phyloP scores from a whole-genome alignment of 1,140 invertebrate genomes.

The Cephus cinctus region DNA sequence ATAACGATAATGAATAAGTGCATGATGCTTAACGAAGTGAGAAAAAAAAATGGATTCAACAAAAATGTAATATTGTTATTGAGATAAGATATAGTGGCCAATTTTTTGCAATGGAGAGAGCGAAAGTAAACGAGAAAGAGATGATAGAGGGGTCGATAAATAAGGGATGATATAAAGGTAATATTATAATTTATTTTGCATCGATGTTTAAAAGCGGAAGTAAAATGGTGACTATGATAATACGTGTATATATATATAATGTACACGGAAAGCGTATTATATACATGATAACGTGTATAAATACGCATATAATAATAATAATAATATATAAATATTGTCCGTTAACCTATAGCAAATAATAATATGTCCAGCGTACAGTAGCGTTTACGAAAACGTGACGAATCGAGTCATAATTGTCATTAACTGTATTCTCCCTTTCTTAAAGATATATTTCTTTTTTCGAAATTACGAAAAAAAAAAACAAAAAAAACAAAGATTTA shows the following conservation, averaged over 20 bases:
- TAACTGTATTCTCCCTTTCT: no score
- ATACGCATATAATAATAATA: conserved; percentile 28
- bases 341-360: not conserved
- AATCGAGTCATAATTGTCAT: no score
- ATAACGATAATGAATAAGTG: no score
- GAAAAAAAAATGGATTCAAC: conserved; percentile 3
- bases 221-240: conserved; percentile 21
- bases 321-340: conserved; percentile 11
- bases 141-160: not conserved
- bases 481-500: no score
- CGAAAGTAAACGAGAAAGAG: conserved; percentile 8
- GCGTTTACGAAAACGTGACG: no score
- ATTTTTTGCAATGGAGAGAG: no score
- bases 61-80: conserved; percentile 3
- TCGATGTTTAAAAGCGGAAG: conserved; percentile 39
- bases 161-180: conserved; percentile 9
- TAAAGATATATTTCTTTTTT: no score
- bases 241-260: conserved; percentile 31
- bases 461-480: no score
- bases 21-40: not conserved
- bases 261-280: conserved; percentile 33
- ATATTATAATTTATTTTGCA: conserved; percentile 47
- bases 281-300: conserved; percentile 23
- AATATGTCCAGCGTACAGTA: not conserved
- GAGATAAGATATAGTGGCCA: conserved; percentile 1